Evolutionary conservation across 1,140 invertebrate genomes (phyloP).

Genomic region (Batillaria attramentaria): DNA sequence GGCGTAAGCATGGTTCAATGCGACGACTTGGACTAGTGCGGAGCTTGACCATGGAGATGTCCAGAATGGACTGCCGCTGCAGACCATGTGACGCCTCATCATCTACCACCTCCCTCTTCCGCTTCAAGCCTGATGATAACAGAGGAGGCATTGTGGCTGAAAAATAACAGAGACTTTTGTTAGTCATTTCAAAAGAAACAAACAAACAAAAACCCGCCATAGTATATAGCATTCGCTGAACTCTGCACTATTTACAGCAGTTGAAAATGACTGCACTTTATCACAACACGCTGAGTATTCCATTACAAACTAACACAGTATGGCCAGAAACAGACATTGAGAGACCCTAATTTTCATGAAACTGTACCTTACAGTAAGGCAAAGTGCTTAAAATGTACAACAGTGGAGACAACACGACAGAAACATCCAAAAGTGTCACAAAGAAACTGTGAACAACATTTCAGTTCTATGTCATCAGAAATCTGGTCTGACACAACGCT

Average conservation of each 20-base stretch:
- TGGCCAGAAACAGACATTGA: too few relatives aligned
- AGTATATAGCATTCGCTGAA: neutral
- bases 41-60: conserved; percentile 93
- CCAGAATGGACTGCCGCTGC: conserved; percentile 88
- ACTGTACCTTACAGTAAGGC: too few relatives aligned
- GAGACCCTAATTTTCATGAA: too few relatives aligned
- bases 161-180: neutral
- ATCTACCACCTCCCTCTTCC: conserved; percentile 57
- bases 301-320: too few relatives aligned
- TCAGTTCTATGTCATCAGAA: too few relatives aligned
- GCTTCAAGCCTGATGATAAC: conserved; percentile 24
- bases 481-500: too few relatives aligned
- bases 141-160: conserved; percentile 31
- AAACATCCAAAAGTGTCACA: too few relatives aligned
- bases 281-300: neutral
- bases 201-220: neutral
- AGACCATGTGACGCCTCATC: conserved; percentile 41
- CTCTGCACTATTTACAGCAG: neutral
- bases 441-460: too few relatives aligned
- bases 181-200: neutral
- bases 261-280: neutral
- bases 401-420: too few relatives aligned
- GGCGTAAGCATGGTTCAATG: conserved; percentile 86
- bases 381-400: too few relatives aligned
- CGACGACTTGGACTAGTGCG: conserved; percentile 78